phyloP scores from a whole-genome alignment of 1,140 invertebrate genomes.

The Panonychus citri region DNA sequence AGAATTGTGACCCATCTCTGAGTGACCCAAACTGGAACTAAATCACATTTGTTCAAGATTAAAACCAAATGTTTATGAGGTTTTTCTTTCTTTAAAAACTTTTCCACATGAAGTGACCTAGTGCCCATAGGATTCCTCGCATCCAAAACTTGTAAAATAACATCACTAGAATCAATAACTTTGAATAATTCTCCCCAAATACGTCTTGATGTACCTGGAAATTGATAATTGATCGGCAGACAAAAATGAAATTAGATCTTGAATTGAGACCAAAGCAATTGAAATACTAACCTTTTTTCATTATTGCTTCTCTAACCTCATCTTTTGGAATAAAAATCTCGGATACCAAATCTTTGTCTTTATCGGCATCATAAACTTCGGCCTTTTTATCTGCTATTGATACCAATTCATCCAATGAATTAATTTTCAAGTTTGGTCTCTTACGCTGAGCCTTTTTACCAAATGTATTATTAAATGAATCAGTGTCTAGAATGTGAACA shows the following conservation, averaged over 20 bases:
- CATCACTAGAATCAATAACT: slow-evolving; percentile 93
- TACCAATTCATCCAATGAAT: slow-evolving; percentile 32
- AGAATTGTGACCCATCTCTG: slow-evolving; percentile 81
- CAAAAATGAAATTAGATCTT: neutral
- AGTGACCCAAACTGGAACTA: slow-evolving; percentile 81
- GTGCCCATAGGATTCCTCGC: slow-evolving; percentile 87
- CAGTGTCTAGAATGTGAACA: slow-evolving; percentile 83
- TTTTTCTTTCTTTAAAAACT: slow-evolving; percentile 66
- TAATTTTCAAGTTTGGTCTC: slow-evolving; percentile 51
- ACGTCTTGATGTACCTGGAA: slow-evolving; percentile 63
- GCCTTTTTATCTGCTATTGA: slow-evolving; percentile 39
- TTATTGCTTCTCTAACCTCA: slow-evolving; percentile 31
- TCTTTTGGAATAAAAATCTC: slow-evolving; percentile 20
- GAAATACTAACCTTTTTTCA: slow-evolving; percentile 33
- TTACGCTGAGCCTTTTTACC: slow-evolving; percentile 82
- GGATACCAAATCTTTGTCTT: slow-evolving; percentile 54
- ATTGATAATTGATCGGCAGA: too few relatives aligned
- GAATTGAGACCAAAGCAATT: neutral
- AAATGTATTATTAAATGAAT: slow-evolving; percentile 80
- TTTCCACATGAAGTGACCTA: slow-evolving; percentile 72
- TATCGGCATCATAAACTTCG: slow-evolving; percentile 45
- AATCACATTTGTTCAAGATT: slow-evolving; percentile 72
- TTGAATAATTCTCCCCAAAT: slow-evolving; percentile 99
- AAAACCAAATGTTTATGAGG: slow-evolving; percentile 84
- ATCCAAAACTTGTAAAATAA: slow-evolving; percentile 74